These are phyloP conservation scores for Dipodomys merriami DNA, from an alignment of 2,113 vertebrate genomes.

Conservation along the genomic window DNA sequence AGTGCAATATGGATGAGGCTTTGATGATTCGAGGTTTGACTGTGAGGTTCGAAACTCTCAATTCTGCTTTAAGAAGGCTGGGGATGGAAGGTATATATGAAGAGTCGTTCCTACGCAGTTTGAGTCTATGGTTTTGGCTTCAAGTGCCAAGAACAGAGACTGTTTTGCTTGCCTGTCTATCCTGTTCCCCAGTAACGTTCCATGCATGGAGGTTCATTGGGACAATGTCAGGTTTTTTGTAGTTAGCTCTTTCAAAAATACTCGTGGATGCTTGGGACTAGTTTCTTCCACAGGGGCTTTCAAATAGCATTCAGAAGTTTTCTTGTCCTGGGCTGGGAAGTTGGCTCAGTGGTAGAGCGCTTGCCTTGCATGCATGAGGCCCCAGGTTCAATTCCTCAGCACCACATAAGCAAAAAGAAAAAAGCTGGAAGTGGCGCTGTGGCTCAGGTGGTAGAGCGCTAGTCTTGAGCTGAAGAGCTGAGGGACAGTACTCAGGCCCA, in stretches of 20 bases:
- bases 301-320: neutral
- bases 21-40: neutral
- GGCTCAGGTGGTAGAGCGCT: no score
- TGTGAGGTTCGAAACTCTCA: neutral
- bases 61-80: neutral
- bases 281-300: conserved; percentile 35
- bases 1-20: neutral
- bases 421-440: no score
- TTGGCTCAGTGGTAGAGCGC: no score
- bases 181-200: neutral
- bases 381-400: no score
- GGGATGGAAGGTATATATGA: neutral
- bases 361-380: no score
- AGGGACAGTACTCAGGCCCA: no score
- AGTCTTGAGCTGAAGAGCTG: no score
- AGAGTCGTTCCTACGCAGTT: neutral
- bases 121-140: neutral
- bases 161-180: neutral
- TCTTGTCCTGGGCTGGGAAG: conserved; percentile 12
- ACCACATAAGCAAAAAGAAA: no score
- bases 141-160: neutral
- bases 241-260: conserved; percentile 53
- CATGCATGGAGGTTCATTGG: neutral
- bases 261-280: neutral
- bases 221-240: conserved; percentile 1